Evolutionary conservation across 1,140 invertebrate species (phyloP).

Genomic region (Vanessa tameamea): DNA sequence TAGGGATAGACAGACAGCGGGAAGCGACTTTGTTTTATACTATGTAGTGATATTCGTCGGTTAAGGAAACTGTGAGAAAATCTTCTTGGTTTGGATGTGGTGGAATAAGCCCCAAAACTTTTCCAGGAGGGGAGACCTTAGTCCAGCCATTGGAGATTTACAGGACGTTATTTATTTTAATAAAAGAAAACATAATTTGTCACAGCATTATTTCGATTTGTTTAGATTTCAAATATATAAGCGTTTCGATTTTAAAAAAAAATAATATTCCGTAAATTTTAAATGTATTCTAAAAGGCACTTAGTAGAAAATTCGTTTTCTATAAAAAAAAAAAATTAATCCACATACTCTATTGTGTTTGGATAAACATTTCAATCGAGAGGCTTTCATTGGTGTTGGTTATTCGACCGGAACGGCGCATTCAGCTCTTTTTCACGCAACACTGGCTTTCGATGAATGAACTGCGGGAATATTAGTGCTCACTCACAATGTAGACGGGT

Average conservation of each 20-base stretch:
- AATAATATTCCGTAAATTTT: neutral
- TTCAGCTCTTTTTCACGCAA: constrained; percentile 69
- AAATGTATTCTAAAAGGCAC: constrained; percentile 18
- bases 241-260: neutral
- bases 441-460: constrained; percentile 64
- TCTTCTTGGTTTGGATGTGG: too few relatives aligned
- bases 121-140: too few relatives aligned
- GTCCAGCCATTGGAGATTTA: too few relatives aligned
- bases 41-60: too few relatives aligned
- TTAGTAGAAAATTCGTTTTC: constrained; percentile 21
- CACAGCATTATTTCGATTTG: neutral
- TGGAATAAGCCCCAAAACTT: too few relatives aligned
- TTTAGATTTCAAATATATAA: neutral
- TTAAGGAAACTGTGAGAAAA: too few relatives aligned
- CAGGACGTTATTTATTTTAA: too few relatives aligned
- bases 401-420: constrained; percentile 61
- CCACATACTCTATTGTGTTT: constrained; percentile 66
- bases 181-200: too few relatives aligned
- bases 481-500: constrained; percentile 40
- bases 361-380: constrained; percentile 74
- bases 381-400: constrained; percentile 63
- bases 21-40: too few relatives aligned
- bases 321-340: constrained; percentile 42
- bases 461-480: constrained; percentile 64
- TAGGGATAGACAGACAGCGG: too few relatives aligned